Conservation (phyloP, 2,113 vertebrate genomes). For the Sturnus vulgaris region DNA sequence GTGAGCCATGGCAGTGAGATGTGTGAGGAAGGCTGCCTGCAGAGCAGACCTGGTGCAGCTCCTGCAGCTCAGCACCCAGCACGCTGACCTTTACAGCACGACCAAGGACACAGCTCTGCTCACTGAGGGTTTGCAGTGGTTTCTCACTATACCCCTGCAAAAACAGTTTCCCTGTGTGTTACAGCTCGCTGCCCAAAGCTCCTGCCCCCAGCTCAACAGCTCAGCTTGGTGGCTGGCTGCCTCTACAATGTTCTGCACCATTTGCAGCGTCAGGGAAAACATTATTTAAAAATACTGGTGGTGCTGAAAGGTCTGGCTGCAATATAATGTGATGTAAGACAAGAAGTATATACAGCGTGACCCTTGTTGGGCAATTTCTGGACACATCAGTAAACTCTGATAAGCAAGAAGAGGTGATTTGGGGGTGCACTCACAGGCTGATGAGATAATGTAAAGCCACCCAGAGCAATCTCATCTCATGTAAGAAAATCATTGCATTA, state of each 20-base stretch:
- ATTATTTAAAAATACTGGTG: background rate
- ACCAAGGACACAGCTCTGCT: background rate
- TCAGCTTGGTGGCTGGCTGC: background rate
- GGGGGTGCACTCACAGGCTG: background rate
- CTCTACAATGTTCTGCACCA: background rate
- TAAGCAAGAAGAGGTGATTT: background rate
- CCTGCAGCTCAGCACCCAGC: background rate
- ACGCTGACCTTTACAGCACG: background rate
- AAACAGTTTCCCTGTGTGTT: background rate
- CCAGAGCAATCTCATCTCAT: background rate
- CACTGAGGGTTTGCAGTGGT: background rate
- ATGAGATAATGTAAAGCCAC: background rate
- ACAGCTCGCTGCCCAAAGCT: background rate
- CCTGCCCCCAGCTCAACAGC: background rate
- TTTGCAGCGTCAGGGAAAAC: background rate
- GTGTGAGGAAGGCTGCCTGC: background rate
- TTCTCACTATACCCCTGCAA: background rate
- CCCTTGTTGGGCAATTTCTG: background rate
- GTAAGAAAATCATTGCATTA: background rate
- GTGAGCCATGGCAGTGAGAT: accelerated
- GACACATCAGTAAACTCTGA: background rate
- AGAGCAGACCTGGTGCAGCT: background rate
- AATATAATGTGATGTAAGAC: background rate
- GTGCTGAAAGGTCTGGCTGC: slow-evolving; percentile 4
- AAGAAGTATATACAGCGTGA: background rate